Percentiles rank a stretch among this genome's conserved stretches.
These are phyloP conservation scores for Junonia oenone DNA, from an alignment of 2,888 invertebrate genomes.

Conservation along the genomic window DNA sequence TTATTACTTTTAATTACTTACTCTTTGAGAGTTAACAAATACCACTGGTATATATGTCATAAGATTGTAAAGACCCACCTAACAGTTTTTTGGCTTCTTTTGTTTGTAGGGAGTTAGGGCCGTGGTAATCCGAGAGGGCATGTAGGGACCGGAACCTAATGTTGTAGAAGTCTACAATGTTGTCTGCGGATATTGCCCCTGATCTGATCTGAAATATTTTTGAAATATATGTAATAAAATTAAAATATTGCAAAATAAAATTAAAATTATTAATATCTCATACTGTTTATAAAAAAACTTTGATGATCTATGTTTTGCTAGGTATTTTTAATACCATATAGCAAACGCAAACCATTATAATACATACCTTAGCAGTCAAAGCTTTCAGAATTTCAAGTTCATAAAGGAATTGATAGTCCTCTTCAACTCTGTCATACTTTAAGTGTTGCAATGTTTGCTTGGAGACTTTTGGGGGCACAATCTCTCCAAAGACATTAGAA, in stretches of 20 bases:
- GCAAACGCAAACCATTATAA: background rate
- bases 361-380: slow-evolving; percentile 71
- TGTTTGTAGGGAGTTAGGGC: slow-evolving; percentile 81
- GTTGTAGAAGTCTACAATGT: slow-evolving; percentile 83
- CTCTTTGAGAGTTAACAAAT: no score
- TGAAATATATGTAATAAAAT: no score
- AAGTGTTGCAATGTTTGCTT: slow-evolving; percentile 52
- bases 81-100: slow-evolving; percentile 83
- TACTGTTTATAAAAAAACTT: background rate
- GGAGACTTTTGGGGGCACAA: slow-evolving; percentile 44
- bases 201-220: slow-evolving; percentile 69
- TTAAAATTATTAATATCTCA: no score
- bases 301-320: no score
- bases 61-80: slow-evolving; percentile 48
- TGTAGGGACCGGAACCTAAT: slow-evolving; percentile 82
- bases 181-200: slow-evolving; percentile 72
- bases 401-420: slow-evolving; percentile 81
- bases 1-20: no score
- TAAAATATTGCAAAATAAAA: no score
- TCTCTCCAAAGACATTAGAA: slow-evolving; percentile 54
- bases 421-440: slow-evolving; percentile 64
- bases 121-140: slow-evolving; percentile 82
- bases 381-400: slow-evolving; percentile 81
- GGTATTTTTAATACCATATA: background rate
- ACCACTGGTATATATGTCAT: no score